Evolutionary conservation across 2,113 vertebrate species (phyloP).

Genomic region (Channa maculata): DNA sequence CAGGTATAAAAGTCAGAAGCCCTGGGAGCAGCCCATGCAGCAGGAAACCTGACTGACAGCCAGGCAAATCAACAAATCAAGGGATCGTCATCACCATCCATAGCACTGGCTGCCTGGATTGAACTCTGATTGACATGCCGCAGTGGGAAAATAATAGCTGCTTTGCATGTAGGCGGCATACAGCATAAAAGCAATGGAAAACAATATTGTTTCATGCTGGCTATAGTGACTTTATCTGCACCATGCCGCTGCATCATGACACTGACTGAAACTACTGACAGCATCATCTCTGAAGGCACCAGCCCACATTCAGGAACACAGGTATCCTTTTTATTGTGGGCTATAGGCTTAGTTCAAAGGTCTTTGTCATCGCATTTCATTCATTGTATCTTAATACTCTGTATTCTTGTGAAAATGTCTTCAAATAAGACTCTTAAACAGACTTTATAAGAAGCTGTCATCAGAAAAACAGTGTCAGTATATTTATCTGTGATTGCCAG

Average conservation of each 20-base stretch:
- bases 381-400: no score
- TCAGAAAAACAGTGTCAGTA: not conserved
- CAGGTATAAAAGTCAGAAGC: not conserved
- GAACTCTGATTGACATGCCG: not conserved
- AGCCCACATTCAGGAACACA: not conserved
- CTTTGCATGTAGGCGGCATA: no score
- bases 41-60: not conserved
- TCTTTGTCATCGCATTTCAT: no score
- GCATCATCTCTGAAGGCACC: not conserved
- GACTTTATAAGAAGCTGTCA: not conserved
- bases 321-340: not conserved
- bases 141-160: no score
- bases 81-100: not conserved
- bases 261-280: not conserved
- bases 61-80: not conserved
- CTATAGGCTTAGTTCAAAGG: no score
- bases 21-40: not conserved
- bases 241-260: not conserved
- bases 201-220: not conserved
- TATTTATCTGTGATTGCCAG: slow-evolving; percentile 37
- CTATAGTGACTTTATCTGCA: not conserved
- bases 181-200: no score
- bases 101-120: not conserved
- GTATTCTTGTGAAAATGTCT: not conserved
- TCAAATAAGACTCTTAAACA: slow-evolving; percentile 19